Evolutionary conservation across 2,797 vertebrate genomes (phyloP), one percentile per base, ranked within the genome.

Genomic region (Pseudochromis fuscus): DNA sequence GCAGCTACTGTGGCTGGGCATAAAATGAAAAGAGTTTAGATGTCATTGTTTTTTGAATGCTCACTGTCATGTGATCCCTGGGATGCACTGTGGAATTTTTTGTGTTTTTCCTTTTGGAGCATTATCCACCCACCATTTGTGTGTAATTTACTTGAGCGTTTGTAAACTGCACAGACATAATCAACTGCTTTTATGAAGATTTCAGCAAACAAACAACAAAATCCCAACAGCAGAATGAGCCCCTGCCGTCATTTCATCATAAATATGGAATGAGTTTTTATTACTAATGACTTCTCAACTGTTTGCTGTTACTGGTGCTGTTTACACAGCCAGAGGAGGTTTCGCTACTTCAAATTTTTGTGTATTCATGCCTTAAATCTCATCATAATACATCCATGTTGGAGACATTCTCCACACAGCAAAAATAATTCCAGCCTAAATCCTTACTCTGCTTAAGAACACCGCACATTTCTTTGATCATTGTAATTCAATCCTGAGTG

Each of bases 341-440:
- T 63, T 42, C 19, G 46, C 50, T 37, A 27, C 30, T 55, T 55
- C 35, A 59, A 30, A 55, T 78, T 79, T 79, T 69, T 38, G 44
- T 1, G n/a, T 23, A 55, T 73, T 76, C 46, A 68, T 35, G 58
- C 66, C n/a, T 64, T 74, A 64, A 70, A 74, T 71, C 75, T 72
- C 66, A 74, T 77, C 25, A 56, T 37, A 44, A 56, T 44, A 31
- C 61, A 53, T 37, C 49, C 38, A 55, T 55, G 55, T 69, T 61
- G 57, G 44, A 67, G 27, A 57, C 10, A 2, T 25, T 57, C 59
- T 37, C 44, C 27, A n/a, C 23, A 42, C 57, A 31, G 40, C 63
- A 62, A 35, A 66, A 72, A 70, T 49, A 65, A 63, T 25, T 60
- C 24, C 7, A 62, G 8, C 68, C 50, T 38, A 53, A 63, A 72